Percentiles rank a stretch among this genome's conserved stretches.
Evolutionary conservation across 2,888 invertebrate genomes (phyloP).

Genomic region (Scaptomyza cyrtandrae): DNA sequence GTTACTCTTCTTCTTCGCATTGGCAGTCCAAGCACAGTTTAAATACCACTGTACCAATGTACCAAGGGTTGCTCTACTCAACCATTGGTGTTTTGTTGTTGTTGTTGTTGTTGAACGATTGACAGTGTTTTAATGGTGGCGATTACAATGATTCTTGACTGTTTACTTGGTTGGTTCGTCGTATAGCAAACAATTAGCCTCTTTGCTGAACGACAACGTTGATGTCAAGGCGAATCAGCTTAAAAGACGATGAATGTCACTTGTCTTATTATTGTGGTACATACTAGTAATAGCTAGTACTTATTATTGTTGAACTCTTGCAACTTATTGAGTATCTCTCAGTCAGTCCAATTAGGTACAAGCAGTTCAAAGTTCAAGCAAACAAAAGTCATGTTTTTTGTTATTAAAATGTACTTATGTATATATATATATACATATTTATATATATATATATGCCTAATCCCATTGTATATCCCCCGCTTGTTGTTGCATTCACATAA

Average conservation of each 20-base stretch:
- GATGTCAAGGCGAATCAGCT: conserved; percentile 16
- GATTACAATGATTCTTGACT: conserved; percentile 65
- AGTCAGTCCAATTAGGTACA: conserved; percentile 16
- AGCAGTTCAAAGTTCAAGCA: conserved; percentile 9
- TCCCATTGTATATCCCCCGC: conserved; percentile 21
- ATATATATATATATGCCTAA: conserved; percentile 19
- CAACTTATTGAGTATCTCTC: conserved; percentile 34
- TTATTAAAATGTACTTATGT: conserved; percentile 2
- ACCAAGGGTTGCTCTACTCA: background rate
- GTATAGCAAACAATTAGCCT: conserved; percentile 49
- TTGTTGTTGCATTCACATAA: conserved; percentile 53
- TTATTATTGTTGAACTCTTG: background rate
- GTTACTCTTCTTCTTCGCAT: conserved; percentile 13
- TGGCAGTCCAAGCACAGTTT: conserved; percentile 35
- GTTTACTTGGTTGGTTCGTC: conserved; percentile 43
- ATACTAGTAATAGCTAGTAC: background rate
- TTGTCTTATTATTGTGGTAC: conserved; percentile 5
- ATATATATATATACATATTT: background rate
- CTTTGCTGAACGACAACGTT: background rate
- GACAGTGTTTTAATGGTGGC: conserved; percentile 71
- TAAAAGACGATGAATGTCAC: conserved; percentile 45
- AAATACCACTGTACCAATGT: conserved; percentile 22
- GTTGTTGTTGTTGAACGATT: conserved; percentile 46
- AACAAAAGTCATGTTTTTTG: conserved; percentile 1
- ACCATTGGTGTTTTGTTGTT: conserved; percentile 23